A percentile compares a stretch with the other conserved stretches of the same genome.
Evolutionary conservation across 1,140 invertebrate genomes (phyloP).

Genomic region (Telenomus remus): DNA sequence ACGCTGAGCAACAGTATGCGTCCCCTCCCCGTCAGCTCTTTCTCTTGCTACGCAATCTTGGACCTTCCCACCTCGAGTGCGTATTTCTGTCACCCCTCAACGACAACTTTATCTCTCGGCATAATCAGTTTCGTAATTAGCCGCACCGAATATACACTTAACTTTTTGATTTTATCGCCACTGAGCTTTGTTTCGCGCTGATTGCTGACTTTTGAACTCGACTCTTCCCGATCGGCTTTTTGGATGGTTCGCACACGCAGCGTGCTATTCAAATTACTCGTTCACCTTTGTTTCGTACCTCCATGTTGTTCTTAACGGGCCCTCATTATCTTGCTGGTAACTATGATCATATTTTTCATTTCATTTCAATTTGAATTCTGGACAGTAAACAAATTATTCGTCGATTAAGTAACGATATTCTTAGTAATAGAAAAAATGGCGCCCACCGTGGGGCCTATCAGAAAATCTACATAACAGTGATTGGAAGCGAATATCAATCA

Average conservation of each 20-base stretch:
- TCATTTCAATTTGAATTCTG: too few species aligned
- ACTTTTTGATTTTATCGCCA: slow-evolving; percentile 25
- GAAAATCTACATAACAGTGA: too few species aligned
- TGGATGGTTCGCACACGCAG: too few species aligned
- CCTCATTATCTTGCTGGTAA: too few species aligned
- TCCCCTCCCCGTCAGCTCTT: slow-evolving; percentile 3
- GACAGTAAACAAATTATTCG: too few species aligned
- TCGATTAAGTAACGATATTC: too few species aligned
- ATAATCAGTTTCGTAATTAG: slow-evolving; percentile 72
- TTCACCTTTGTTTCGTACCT: neutral
- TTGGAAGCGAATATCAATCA: too few species aligned
- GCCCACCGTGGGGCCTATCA: too few species aligned
- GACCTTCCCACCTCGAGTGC: slow-evolving; percentile 37
- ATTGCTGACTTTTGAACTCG: neutral
- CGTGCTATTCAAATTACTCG: neutral
- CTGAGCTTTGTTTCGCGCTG: neutral
- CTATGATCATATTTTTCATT: too few species aligned
- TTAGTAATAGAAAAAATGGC: too few species aligned
- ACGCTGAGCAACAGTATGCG: slow-evolving; percentile 7
- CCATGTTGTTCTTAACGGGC: neutral
- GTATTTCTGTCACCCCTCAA: slow-evolving; percentile 48
- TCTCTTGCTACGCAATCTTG: slow-evolving; percentile 20
- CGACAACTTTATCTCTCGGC: slow-evolving; percentile 37
- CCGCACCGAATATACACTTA: slow-evolving; percentile 49
- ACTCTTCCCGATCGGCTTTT: too few species aligned